Evolutionary conservation across 2,113 vertebrate species (phyloP).

Genomic region (Corvus cornix): DNA sequence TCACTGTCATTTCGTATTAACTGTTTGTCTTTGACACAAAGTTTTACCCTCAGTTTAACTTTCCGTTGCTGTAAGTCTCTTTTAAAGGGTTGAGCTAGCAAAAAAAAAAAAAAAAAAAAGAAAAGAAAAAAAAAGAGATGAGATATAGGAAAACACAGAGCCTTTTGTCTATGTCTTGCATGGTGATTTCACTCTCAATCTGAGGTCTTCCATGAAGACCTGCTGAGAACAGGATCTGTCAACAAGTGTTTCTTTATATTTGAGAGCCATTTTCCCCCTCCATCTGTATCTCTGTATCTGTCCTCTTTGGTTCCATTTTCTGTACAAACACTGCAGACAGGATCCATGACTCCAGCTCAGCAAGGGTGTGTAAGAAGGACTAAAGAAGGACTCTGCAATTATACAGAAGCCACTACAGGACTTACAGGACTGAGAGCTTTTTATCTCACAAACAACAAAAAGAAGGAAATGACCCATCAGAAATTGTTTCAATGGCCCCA

Average conservation of each 20-base stretch:
- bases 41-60: neutral
- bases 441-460: neutral
- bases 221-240: neutral
- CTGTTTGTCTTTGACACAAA: neutral
- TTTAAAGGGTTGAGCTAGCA: neutral
- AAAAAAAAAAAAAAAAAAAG: too few species aligned
- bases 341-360: neutral
- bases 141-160: neutral
- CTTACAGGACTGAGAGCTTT: neutral
- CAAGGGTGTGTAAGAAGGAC: neutral
- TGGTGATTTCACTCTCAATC: neutral
- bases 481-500: neutral
- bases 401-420: neutral
- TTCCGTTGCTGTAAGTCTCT: neutral
- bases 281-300: neutral
- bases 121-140: fast-evolving
- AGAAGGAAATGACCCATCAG: neutral
- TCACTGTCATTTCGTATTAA: neutral
- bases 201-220: neutral
- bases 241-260: neutral
- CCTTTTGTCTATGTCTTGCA: neutral
- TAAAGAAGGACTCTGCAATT: neutral
- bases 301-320: neutral
- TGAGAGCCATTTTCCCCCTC: neutral
- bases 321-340: neutral